These are phyloP conservation scores for Axis porcinus DNA, from an alignment of 2,113 vertebrate species.

Conservation along the genomic window DNA sequence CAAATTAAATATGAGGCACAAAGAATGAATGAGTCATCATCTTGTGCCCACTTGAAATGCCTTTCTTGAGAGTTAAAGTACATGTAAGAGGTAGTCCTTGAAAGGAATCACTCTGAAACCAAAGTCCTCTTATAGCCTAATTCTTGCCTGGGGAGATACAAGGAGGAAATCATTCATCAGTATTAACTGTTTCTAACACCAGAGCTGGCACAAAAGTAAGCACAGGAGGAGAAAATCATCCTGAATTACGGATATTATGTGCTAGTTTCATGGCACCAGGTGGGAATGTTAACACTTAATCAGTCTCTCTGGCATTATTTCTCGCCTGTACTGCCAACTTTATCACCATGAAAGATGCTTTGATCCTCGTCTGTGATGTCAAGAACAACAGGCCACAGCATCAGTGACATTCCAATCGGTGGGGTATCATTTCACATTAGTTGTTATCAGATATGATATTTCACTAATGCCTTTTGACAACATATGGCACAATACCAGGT, in stretches of 20 bases:
- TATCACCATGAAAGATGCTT: constrained; percentile 59
- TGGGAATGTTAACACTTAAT: constrained; percentile 58
- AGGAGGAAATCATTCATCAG: background rate
- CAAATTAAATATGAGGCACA: background rate
- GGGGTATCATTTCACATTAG: constrained; percentile 71
- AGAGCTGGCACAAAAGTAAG: background rate
- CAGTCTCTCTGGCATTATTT: constrained; percentile 50
- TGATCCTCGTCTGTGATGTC: constrained; percentile 55
- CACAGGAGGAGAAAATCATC: constrained; percentile 2
- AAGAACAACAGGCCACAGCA: constrained; percentile 60
- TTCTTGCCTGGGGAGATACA: background rate
- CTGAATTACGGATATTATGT: background rate
- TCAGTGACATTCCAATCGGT: constrained; percentile 57
- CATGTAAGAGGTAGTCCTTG: background rate
- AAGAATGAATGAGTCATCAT: background rate
- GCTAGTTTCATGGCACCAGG: constrained; percentile 54
- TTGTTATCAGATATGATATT: constrained; percentile 58
- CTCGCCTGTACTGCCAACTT: constrained; percentile 54
- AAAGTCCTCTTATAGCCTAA: background rate
- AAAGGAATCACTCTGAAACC: background rate
- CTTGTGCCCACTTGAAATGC: background rate
- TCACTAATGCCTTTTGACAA: constrained; percentile 72
- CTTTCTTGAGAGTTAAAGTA: background rate
- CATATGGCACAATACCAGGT: constrained; percentile 25
- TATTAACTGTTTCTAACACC: constrained; percentile 2